Evolutionary conservation across 1,140 invertebrate species (phyloP), one percentile per base, ranked within the genome.

Genomic region (Belonocnema kinseyi): DNA sequence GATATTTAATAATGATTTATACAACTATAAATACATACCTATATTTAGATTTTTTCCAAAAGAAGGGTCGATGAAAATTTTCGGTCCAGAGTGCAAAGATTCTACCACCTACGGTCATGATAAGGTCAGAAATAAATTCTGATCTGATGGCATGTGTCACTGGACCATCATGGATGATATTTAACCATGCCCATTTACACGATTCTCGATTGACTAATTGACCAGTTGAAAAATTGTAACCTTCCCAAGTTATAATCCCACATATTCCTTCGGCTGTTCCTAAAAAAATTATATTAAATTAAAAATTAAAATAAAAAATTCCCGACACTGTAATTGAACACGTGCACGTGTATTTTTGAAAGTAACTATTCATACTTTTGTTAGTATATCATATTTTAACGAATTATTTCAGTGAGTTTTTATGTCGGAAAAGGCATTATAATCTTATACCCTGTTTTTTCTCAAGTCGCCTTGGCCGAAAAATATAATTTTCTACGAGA

Each of bases 131-230:
- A 13, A 93, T 87, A 77, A 93, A 92, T 10, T 90, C 92, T 82
- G 94, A 94, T 85, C 93, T 92, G 50, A 92, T 84, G 5, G 92
- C 85, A 33, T 92, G 88, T 1, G 92, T 90, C 16, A 96, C 85
- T 3, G 94, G 93, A 0, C 95, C 95, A 83, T 96, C 94, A 82
- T 96, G 95, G 72, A 94, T 92, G 76, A 85, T 88, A 79, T 92
- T 92, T 76, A 88, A 84, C 82, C 88, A 91, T 46, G 88, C 74
- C 85, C 92, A 90, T 77, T 89, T 90, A 50, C 87, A 89, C 61
- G 87, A 88, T 87, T 94, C 93, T 8, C 88, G 91, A 82, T 93
- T 94, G 1, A 94, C 90, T 14, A 87, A 81, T 79, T 92, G 89
- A 0, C 93, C 94, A 0, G 92, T 93, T 77, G 92, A 91, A 73